These are phyloP conservation scores for Ophion obscuratus DNA, from an alignment of 2,888 invertebrate species.

Conservation along the genomic window DNA sequence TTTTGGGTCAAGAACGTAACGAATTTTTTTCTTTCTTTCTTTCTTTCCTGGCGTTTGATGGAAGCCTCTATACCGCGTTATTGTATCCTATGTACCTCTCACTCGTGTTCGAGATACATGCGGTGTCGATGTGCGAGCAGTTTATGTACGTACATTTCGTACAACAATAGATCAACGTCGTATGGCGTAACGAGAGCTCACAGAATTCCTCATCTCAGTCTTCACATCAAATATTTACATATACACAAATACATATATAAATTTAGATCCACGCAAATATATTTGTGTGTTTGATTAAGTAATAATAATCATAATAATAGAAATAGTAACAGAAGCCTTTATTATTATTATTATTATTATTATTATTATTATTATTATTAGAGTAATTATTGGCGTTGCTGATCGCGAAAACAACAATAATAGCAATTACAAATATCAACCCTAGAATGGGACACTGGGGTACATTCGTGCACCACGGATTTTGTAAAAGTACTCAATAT, in stretches of 20 bases:
- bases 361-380: background rate
- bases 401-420: too few species aligned
- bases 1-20: constrained; percentile 68
- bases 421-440: too few species aligned
- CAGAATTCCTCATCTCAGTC: constrained; percentile 9
- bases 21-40: constrained; percentile 51
- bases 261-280: background rate
- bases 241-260: too few species aligned
- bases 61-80: constrained; percentile 15
- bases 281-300: background rate
- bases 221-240: constrained; percentile 11
- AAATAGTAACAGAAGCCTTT: background rate
- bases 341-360: background rate
- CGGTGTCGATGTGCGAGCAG: constrained; percentile 52
- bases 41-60: constrained; percentile 38
- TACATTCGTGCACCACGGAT: too few species aligned
- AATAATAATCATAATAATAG: background rate
- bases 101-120: constrained; percentile 21
- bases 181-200: constrained; percentile 44
- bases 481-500: too few species aligned
- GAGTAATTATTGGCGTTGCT: background rate
- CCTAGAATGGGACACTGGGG: too few species aligned
- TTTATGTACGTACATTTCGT: constrained; percentile 37
- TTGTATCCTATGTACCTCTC: constrained; percentile 1
- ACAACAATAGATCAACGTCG: constrained; percentile 57